phyloP scores from a whole-genome alignment of 1,140 invertebrate species.

The Aphelenchoides besseyi region DNA sequence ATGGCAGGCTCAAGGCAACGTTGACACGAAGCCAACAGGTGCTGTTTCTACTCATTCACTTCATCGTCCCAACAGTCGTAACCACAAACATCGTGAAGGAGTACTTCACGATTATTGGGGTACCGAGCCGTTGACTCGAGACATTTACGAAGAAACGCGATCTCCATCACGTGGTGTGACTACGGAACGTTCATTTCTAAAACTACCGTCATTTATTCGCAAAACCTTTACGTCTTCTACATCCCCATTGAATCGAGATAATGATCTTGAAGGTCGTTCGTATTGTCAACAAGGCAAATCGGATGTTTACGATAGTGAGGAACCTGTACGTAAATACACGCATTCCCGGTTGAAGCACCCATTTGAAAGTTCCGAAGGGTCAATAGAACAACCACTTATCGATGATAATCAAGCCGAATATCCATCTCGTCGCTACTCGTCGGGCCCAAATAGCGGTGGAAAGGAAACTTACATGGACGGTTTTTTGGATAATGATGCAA shows the following conservation, averaged over 20 bases:
- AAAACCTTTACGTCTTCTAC: conserved; percentile 1
- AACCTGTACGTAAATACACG: background rate
- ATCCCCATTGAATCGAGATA: no score
- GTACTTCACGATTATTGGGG: conserved; percentile 10
- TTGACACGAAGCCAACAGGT: background rate
- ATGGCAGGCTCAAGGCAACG: no score
- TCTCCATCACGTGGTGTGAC: background rate
- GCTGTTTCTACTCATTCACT: background rate
- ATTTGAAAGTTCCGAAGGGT: background rate
- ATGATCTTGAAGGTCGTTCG: no score
- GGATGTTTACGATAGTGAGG: background rate
- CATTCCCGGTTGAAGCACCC: background rate
- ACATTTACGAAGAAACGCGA: conserved; percentile 15
- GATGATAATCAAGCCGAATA: background rate
- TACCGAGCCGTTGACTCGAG: conserved; percentile 3
- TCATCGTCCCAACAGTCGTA: background rate
- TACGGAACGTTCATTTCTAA: background rate
- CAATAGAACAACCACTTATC: background rate
- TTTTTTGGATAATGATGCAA: background rate
- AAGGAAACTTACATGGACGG: background rate
- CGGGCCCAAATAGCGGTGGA: background rate
- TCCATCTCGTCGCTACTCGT: background rate
- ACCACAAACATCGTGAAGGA: conserved; percentile 4
- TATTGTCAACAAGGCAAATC: background rate
- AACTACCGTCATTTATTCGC: background rate